Percentiles rank a stretch among this genome's conserved stretches.
Conservation (phyloP, 2,888 invertebrate species). For the Limnephilus rhombicus region DNA sequence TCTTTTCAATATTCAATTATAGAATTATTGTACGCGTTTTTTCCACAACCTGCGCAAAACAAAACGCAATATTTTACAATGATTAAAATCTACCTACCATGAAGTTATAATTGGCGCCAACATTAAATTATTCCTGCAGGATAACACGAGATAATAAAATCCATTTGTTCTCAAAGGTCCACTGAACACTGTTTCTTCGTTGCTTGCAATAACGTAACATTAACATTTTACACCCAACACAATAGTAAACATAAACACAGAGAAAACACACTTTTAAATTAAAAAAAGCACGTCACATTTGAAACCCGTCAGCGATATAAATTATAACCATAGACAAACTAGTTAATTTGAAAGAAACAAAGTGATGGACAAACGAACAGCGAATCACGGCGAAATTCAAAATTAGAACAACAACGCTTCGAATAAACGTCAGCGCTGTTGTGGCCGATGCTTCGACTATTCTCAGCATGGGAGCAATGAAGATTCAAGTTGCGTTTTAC, state of each 20-base stretch:
- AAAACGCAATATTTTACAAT: not conserved
- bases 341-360: not conserved
- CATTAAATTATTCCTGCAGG: constrained; percentile 23
- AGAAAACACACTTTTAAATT: not conserved
- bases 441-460: constrained; percentile 47
- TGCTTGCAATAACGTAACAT: not conserved
- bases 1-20: not conserved
- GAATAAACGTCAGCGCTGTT: constrained; percentile 25
- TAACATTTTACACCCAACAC: not conserved
- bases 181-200: constrained; percentile 15
- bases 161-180: constrained; percentile 16
- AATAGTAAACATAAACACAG: not conserved
- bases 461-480: constrained; percentile 58
- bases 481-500: constrained; percentile 49
- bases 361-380: not conserved
- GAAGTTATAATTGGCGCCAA: constrained; percentile 16
- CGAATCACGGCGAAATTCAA: constrained; percentile 22
- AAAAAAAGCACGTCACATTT: not conserved
- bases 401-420: constrained; percentile 1
- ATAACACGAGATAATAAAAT: constrained; percentile 28
- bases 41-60: not conserved
- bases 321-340: not conserved
- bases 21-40: not conserved
- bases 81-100: constrained; percentile 12
- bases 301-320: not conserved